Base-by-base conservation (phyloP, 2,113 vertebrate species). In the Chaetops frenatus region DNA sequence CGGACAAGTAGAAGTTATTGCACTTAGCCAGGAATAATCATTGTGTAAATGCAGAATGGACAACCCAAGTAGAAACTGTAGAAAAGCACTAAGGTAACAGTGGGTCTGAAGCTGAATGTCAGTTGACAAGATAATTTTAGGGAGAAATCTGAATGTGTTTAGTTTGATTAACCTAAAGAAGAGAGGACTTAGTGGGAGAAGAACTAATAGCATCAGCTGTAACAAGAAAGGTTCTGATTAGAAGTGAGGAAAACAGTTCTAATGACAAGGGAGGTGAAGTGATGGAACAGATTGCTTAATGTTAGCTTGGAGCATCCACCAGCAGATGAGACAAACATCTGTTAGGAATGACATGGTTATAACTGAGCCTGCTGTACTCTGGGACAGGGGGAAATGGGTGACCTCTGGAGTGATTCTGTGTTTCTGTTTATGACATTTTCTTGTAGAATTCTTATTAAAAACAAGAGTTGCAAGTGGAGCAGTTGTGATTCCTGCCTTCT, bases 291-390 rank as follows among this genome's bases (percentile, higher is more conserved):
- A 65, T 96, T 93, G 57, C 78, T 54, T 90, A 71, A 86, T 79
- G 48, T 76, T 92, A 71, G 81, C 56, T 95, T 64, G 61, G 48
- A 87, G 53, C 70, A 80, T 90, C 88, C 85, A 79, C 72, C 66
- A n/a, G n/a, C 66, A 78, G 73, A 93, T 87, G 78, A 85, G 70
- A 53, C 78, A 91, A 94, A 86, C 90, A 93, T 81, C 90, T 96
- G 90, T 61, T 92, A 61, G 88, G 70, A 90, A 95, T 95, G 92
- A 93, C 61, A 87, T 2, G 79, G 81, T 61, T 93, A 25, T 91
- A 82, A 72, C 61, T 66, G 65, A 92, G 82, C 40, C 40, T 93
- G 61, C 61, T 2, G 8, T 85, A 56, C 36, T 88, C 87, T 85
- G 78, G 73, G 85, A 53, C 21, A 35, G 48, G n/a, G 53, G 35